Percentiles rank a stretch among this genome's conserved stretches.
These are phyloP conservation scores for Calonectris borealis DNA, from an alignment of 2,113 vertebrate species.

Conservation along the genomic window DNA sequence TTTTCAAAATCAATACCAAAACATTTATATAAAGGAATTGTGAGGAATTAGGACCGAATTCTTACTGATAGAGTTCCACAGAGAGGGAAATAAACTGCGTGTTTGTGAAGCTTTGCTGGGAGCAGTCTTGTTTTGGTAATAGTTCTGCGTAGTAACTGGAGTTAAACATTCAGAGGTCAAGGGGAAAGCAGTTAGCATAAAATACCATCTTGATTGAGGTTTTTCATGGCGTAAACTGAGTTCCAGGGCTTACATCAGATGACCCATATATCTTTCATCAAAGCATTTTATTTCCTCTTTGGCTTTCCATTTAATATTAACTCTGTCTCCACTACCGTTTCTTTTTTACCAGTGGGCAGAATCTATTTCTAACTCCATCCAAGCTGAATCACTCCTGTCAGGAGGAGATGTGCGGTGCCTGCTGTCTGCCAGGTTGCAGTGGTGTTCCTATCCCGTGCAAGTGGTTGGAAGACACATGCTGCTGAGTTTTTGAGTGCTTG, in stretches of 20 bases:
- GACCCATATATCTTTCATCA: slow-evolving; percentile 46
- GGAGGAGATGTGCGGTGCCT: background rate
- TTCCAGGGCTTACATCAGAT: slow-evolving; percentile 40
- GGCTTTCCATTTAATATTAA: slow-evolving; percentile 47
- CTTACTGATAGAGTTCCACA: background rate
- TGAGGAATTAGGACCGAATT: background rate
- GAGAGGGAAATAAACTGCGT: background rate
- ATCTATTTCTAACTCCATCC: background rate
- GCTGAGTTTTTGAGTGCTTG: background rate
- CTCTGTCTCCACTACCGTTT: background rate
- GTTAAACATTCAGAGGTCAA: slow-evolving; percentile 25
- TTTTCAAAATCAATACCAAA: background rate
- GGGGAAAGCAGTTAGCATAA: slow-evolving; percentile 25
- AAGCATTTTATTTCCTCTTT: slow-evolving; percentile 40
- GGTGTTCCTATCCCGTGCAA: background rate
- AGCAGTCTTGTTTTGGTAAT: background rate
- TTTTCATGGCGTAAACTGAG: background rate
- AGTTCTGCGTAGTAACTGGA: background rate
- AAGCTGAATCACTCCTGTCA: background rate
- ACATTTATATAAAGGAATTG: background rate
- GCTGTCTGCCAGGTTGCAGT: background rate
- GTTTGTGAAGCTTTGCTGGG: background rate
- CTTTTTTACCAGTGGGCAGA: background rate
- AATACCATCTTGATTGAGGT: background rate
- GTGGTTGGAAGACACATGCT: background rate